A percentile compares a stretch with the other conserved stretches of the same genome.
phyloP scores from a whole-genome alignment of 1,140 invertebrate genomes.

The Musca vetustissima region DNA sequence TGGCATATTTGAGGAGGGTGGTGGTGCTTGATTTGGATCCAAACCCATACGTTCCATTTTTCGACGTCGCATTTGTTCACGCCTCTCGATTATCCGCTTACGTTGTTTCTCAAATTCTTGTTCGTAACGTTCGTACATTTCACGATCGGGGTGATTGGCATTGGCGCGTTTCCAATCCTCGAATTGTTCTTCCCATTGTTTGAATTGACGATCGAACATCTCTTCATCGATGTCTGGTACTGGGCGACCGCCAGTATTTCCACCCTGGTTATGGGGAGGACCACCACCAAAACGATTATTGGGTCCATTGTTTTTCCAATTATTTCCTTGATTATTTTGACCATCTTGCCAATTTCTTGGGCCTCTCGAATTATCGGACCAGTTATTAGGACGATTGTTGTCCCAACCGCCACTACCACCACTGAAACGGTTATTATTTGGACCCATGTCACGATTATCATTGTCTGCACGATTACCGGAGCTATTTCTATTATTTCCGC shows the following conservation, averaged over 20 bases:
- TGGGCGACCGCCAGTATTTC: constrained; percentile 41
- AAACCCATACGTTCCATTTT: constrained; percentile 24
- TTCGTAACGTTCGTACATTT: constrained; percentile 80
- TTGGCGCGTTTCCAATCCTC: constrained; percentile 83
- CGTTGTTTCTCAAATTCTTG: constrained; percentile 80
- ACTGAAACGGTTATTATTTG: constrained; percentile 22
- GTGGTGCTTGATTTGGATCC: constrained; percentile 12
- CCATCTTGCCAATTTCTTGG: not conserved
- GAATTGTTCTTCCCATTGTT: constrained; percentile 83
- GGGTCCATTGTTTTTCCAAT: not conserved
- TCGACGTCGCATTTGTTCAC: constrained; percentile 78
- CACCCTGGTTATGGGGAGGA: not conserved
- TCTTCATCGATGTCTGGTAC: constrained; percentile 67
- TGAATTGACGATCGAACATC: constrained; percentile 78
- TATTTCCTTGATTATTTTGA: not conserved
- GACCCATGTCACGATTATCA: constrained; percentile 27
- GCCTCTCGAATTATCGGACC: not conserved
- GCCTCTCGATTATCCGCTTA: constrained; percentile 71
- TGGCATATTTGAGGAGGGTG: not conserved
- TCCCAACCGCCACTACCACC: constrained; percentile 2
- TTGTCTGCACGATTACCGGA: not conserved
- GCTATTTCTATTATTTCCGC: not conserved
- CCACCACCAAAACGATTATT: constrained; percentile 9
- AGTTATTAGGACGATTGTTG: constrained; percentile 5
- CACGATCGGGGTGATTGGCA: constrained; percentile 81